phyloP scores from a whole-genome alignment of 2,888 invertebrate species.

The Lasioglossum zephyrum region DNA sequence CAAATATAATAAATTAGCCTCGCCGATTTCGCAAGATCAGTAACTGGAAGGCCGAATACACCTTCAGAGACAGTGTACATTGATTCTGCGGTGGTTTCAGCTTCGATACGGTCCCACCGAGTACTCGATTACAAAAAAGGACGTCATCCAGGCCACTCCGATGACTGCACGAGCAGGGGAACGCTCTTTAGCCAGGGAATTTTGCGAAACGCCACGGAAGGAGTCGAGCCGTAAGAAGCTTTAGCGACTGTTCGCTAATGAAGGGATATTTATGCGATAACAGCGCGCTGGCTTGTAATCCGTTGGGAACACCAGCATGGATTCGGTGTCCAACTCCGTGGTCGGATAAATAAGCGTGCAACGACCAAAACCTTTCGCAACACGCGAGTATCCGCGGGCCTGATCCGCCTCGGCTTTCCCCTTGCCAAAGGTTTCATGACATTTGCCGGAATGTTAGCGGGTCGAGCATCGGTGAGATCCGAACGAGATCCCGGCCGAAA shows the following conservation, averaged over 20 bases:
- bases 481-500: conserved; percentile 9
- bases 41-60: neutral
- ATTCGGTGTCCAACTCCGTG: conserved; percentile 19
- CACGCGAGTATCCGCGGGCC: conserved; percentile 12
- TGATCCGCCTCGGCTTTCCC: conserved; percentile 35
- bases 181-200: neutral
- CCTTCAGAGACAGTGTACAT: neutral
- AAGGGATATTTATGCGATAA: conserved; percentile 48
- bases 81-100: neutral
- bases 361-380: conserved; percentile 16
- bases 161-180: neutral
- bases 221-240: neutral
- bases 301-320: conserved; percentile 17
- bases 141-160: neutral
- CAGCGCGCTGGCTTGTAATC: conserved; percentile 30
- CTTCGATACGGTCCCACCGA: neutral
- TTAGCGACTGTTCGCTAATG: conserved; percentile 33
- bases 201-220: conserved; percentile 33
- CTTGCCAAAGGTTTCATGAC: conserved; percentile 52
- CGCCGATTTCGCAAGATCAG: neutral
- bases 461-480: conserved; percentile 41
- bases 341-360: conserved; percentile 32
- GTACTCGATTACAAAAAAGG: neutral
- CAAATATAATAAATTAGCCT: conserved; percentile 6
- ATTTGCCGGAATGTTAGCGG: conserved; percentile 64